phyloP scores from a whole-genome alignment of 2,797 vertebrate species.

The Chloroceryle inda region DNA sequence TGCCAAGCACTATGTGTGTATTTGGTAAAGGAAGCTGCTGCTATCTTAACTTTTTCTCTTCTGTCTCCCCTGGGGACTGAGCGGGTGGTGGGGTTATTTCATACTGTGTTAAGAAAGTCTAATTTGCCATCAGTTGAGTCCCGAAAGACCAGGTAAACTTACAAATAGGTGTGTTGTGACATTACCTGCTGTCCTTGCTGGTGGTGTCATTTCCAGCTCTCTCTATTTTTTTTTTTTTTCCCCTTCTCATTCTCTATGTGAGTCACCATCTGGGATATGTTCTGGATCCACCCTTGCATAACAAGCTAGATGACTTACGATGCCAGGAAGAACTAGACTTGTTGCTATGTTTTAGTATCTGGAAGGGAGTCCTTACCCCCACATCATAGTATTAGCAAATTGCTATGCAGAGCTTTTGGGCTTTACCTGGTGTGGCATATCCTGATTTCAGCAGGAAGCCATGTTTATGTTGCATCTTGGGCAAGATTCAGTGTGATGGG shows the following conservation, averaged over 20 bases:
- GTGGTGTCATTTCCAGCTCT: conserved; percentile 4
- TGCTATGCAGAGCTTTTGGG: not conserved
- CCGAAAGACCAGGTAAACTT: conserved; percentile 15
- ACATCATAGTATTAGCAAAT: not conserved
- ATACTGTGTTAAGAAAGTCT: not conserved
- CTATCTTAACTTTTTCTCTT: not conserved
- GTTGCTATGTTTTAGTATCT: conserved; percentile 2
- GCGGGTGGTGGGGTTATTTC: not conserved
- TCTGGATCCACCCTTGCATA: conserved; percentile 58
- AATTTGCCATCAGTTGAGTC: not conserved
- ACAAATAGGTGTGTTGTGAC: conserved; percentile 11
- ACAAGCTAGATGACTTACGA: conserved; percentile 43
- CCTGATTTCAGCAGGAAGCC: not conserved
- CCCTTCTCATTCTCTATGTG: not conserved
- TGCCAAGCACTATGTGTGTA: not conserved
- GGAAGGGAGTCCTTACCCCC: not conserved
- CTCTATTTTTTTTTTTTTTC: not conserved
- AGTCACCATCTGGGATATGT: conserved; percentile 20
- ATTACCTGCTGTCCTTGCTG: not conserved
- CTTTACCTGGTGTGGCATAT: not conserved
- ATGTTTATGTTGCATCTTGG: not conserved
- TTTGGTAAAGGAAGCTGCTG: not conserved
- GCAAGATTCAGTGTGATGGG: not conserved
- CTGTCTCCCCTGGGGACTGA: not conserved
- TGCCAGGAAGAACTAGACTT: conserved; percentile 21